Conservation (phyloP, 2,888 invertebrate genomes). For the Creontiades dilutus region DNA sequence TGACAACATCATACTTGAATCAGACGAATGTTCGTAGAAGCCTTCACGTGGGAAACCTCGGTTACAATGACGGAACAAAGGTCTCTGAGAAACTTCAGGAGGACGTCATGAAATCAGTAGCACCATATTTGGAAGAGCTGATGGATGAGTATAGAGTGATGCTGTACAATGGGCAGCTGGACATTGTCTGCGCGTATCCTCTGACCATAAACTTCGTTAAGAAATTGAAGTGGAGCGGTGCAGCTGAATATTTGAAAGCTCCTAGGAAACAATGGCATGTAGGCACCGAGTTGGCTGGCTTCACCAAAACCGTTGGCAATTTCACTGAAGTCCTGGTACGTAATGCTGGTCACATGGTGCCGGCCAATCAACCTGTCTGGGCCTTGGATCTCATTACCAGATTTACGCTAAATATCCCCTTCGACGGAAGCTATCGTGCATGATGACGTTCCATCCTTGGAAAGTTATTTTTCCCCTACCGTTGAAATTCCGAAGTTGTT, state of each 20-base stretch:
- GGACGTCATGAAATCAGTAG: constrained; percentile 91
- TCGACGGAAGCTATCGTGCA: background rate
- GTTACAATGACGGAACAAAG: constrained; percentile 60
- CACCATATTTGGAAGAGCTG: constrained; percentile 85
- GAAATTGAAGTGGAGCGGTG: constrained; percentile 84
- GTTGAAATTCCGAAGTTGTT: too few species aligned
- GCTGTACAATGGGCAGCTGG: constrained; percentile 93
- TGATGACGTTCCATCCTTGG: too few species aligned
- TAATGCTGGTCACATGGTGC: constrained; percentile 91
- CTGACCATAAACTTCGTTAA: constrained; percentile 89
- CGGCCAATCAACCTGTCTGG: constrained; percentile 88
- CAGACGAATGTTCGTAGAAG: constrained; percentile 64
- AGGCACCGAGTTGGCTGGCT: constrained; percentile 86
- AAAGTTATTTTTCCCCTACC: too few species aligned
- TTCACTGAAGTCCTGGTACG: constrained; percentile 86
- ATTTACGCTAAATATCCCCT: constrained; percentile 81
- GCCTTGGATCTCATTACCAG: constrained; percentile 86
- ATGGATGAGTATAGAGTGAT: constrained; percentile 84
- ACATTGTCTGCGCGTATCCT: constrained; percentile 95
- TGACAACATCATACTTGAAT: background rate
- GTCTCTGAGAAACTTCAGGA: constrained; percentile 86
- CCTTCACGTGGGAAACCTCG: constrained; percentile 75
- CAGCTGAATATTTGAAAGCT: constrained; percentile 84
- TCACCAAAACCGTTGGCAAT: constrained; percentile 85
- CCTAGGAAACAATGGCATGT: constrained; percentile 84